A percentile compares a stretch with the other conserved stretches of the same genome.
Evolutionary conservation across 2,888 invertebrate genomes (phyloP).

Genomic region (Choristoneura rosaceana): DNA sequence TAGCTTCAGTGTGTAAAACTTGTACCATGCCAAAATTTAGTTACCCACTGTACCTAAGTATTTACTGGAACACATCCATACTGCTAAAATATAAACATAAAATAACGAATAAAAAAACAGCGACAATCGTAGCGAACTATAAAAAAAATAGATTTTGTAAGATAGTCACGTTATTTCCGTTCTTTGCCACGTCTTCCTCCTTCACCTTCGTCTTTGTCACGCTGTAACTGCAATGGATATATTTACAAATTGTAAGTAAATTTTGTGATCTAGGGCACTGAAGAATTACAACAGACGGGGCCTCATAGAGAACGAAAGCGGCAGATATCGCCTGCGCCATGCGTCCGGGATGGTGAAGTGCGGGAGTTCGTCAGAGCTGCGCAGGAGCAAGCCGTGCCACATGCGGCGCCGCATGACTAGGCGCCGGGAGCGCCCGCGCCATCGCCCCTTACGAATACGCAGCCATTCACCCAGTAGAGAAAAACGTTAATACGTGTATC

Average conservation of each 20-base stretch:
- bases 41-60: too few relatives aligned
- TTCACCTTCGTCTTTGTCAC: too few relatives aligned
- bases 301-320: neutral
- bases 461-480: neutral
- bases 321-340: neutral
- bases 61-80: too few relatives aligned
- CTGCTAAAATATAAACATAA: too few relatives aligned
- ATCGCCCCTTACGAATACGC: neutral
- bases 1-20: too few relatives aligned
- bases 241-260: neutral
- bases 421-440: neutral
- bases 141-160: too few relatives aligned
- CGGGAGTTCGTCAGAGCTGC: neutral
- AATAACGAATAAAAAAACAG: too few relatives aligned
- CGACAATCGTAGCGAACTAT: too few relatives aligned
- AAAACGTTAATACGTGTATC: neutral
- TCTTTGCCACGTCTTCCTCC: too few relatives aligned
- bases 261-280: neutral
- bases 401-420: neutral
- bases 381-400: neutral
- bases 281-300: constrained; percentile 1
- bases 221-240: too few relatives aligned
- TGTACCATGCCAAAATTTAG: too few relatives aligned
- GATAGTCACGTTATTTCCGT: too few relatives aligned
- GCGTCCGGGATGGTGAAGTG: neutral